Base-by-base conservation (phyloP, 2,797 vertebrate species). In the Sternarchorhynchus goeldii region DNA sequence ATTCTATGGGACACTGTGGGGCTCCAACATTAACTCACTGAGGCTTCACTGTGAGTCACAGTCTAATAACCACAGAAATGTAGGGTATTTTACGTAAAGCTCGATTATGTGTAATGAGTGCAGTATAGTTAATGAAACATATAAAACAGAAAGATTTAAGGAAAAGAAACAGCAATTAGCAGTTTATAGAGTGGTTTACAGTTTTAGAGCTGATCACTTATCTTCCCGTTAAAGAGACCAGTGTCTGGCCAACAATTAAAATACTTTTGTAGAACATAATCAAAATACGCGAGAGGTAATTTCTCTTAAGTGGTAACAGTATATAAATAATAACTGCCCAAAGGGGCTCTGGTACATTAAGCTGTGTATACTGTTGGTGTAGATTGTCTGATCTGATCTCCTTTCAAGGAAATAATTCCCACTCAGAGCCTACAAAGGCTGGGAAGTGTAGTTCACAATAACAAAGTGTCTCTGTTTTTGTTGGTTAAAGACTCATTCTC, bases 381-480 rank as follows among this genome's bases (percentile, higher is more conserved):
- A 70, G 66, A 64, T 10, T 25, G 73, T 34, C 21, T 31, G 8
- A 14, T 50, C 14, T 69, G 20, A 36, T 1, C 39, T 82, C 84
- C 87, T 83, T 86, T 85, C 62, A 83, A 77, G 76, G 63, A 82
- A 85, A 88, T 81, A 31, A 78, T 83, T 76, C 64, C 67, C 53
- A 59, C 73, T 20, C 72, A 63, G 6, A 77, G 65, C 67, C 45
- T 64, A 18, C 0, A 32, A 77, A 59, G 80, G 59, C 82, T 79
- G 18, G 18, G 53, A 70, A 50, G 76, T 16, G 67, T 6, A 77
- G 59, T 57, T 60, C 36, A 72, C 4, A 65, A 25, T 66, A 79
- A 68, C 72, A 17, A 73, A 36, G 60, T 75, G 63, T 56, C 66
- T 75, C 34, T 25, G 34, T 29, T 41, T 57, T 50, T 50, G 56